Evolutionary conservation across 2,113 vertebrate species (phyloP).

Genomic region (Syngnathus scovelli): DNA sequence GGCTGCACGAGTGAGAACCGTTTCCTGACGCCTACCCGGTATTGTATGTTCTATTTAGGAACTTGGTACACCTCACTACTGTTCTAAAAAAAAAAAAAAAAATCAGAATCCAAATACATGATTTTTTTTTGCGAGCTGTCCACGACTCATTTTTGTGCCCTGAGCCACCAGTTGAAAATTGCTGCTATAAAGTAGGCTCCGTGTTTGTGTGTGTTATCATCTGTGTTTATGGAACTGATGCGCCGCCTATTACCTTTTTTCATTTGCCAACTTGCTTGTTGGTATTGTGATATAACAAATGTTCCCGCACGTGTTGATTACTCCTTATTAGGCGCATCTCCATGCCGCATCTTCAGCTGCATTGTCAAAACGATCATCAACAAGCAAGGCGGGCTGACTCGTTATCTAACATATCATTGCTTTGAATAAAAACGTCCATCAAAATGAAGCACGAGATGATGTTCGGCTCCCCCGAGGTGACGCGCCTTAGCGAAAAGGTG

Average conservation of each 20-base stretch:
- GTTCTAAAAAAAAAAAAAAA: too few relatives aligned
- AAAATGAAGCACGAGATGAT: slow-evolving; percentile 5
- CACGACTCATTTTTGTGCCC: too few relatives aligned
- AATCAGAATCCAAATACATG: too few relatives aligned
- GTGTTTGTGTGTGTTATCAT: neutral
- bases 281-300: neutral
- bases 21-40: too few relatives aligned
- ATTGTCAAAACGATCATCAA: neutral
- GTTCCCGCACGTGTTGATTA: neutral
- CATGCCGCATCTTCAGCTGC: neutral
- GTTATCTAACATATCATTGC: neutral
- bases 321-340: neutral
- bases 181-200: too few relatives aligned
- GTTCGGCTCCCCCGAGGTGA: slow-evolving; percentile 19
- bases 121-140: too few relatives aligned
- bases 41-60: too few relatives aligned
- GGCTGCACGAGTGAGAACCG: too few relatives aligned
- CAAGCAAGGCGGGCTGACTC: neutral
- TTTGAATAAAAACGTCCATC: neutral
- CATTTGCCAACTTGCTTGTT: neutral
- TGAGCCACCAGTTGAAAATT: too few relatives aligned
- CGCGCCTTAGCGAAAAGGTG: neutral
- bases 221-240: neutral
- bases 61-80: too few relatives aligned
- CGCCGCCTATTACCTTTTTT: neutral